Conservation (phyloP, 2,888 invertebrate genomes). For the Aleiodes leptofemur region DNA sequence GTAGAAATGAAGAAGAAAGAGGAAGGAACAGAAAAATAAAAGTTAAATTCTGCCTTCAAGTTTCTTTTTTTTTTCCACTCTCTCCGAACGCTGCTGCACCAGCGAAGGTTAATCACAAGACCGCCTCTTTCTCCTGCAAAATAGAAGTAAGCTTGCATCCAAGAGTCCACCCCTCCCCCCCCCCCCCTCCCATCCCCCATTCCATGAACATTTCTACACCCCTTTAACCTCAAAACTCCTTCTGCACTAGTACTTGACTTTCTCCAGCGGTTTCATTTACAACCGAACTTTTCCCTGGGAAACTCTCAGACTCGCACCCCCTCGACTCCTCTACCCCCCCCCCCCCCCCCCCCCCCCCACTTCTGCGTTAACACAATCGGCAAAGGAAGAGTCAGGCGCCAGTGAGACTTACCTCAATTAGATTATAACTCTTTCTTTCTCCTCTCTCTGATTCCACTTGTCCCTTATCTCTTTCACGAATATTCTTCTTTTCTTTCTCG, state of each 20-base stretch:
- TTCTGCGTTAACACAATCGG: conserved; percentile 28
- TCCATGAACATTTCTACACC: conserved; percentile 35
- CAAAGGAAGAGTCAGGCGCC: conserved; percentile 43
- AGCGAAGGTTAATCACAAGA: conserved; percentile 54
- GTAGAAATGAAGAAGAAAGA: neutral
- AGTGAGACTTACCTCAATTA: conserved; percentile 43
- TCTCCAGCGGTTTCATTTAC: conserved; percentile 59
- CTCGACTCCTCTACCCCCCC: neutral
- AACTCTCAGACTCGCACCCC: conserved; percentile 12
- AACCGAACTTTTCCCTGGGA: conserved; percentile 54
- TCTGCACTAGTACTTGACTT: conserved; percentile 24
- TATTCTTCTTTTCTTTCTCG: conserved; percentile 30
- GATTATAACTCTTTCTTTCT: conserved; percentile 48
- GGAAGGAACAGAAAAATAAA: neutral
- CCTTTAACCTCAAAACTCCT: conserved; percentile 25
- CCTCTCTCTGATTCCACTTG: conserved; percentile 34
- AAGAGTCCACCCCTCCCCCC: conserved; percentile 48
- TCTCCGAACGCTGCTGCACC: conserved; percentile 43
- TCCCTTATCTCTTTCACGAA: conserved; percentile 37
- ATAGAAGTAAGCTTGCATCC: conserved; percentile 53
- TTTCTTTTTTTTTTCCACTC: conserved; percentile 1
- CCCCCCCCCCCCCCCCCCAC: neutral
- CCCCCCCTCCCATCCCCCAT: conserved; percentile 34
- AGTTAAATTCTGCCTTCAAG: conserved; percentile 13
- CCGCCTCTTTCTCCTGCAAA: conserved; percentile 28